phyloP scores from a whole-genome alignment of 2,113 vertebrate species.

The human (Homo sapiens) region DNA sequence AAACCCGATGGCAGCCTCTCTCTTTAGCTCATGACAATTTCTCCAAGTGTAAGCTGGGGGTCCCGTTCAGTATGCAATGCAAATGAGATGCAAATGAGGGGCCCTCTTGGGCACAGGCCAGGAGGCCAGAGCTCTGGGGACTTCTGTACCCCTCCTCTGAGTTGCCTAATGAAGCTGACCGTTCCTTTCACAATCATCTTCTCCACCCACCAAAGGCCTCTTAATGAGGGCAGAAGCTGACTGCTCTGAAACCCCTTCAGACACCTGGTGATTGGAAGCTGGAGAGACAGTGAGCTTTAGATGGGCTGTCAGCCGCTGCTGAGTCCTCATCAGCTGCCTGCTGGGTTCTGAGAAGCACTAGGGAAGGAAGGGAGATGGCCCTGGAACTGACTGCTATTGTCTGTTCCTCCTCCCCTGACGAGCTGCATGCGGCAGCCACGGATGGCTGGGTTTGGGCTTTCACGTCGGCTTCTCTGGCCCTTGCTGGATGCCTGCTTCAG shows the following conservation, averaged over 20 bases:
- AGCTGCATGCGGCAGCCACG: background rate
- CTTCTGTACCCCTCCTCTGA: background rate
- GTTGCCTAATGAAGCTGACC: conserved; percentile 19
- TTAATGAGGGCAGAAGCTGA: conserved; percentile 62
- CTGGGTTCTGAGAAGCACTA: conserved; percentile 7
- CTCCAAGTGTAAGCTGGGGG: background rate
- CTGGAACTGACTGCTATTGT: conserved; percentile 15
- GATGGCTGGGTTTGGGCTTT: conserved; percentile 34
- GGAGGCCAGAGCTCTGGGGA: conserved; percentile 29
- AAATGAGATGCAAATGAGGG: conserved; percentile 20
- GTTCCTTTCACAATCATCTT: conserved; percentile 16
- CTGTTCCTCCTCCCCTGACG: background rate
- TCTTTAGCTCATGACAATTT: background rate
- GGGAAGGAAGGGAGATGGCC: background rate
- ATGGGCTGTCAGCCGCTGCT: conserved; percentile 33
- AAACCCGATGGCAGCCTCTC: background rate
- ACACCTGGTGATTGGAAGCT: conserved; percentile 64
- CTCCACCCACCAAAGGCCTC: conserved; percentile 38
- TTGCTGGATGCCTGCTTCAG: background rate
- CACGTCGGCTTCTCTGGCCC: background rate
- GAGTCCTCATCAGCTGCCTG: conserved; percentile 64
- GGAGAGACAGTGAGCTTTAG: conserved; percentile 28
- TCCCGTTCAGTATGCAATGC: conserved; percentile 1
- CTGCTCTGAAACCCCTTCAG: conserved; percentile 33
- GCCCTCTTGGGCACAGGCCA: accelerated